These are phyloP conservation scores for Tricholauxania praeusta DNA, from an alignment of 2,888 invertebrate species.

Conservation along the genomic window DNA sequence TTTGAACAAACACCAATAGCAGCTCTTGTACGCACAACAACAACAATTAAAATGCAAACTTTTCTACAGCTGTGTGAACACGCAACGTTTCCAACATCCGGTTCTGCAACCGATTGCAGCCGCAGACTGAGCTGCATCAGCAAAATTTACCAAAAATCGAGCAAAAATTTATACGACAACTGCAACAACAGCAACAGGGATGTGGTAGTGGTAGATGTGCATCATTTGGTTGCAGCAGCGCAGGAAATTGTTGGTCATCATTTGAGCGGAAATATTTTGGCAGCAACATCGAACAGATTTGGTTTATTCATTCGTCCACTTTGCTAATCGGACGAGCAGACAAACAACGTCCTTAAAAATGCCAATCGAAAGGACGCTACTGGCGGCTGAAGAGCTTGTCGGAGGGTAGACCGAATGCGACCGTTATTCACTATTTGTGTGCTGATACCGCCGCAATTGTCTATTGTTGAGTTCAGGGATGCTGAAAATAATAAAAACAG, in stretches of 20 bases:
- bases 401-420: no score
- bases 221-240: background rate
- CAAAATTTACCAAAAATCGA: conserved; percentile 18
- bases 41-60: conserved; percentile 61
- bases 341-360: conserved; percentile 13
- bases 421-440: conserved; percentile 5
- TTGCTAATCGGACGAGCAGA: conserved; percentile 32
- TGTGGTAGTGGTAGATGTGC: background rate
- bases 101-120: conserved; percentile 29
- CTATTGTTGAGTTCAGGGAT: no score
- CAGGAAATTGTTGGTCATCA: conserved; percentile 20
- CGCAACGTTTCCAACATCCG: conserved; percentile 40
- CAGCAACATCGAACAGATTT: conserved; percentile 25
- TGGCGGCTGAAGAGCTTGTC: no score
- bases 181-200: conserved; percentile 1
- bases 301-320: conserved; percentile 6
- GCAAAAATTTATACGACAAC: background rate
- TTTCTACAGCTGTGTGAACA: conserved; percentile 39
- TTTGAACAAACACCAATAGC: conserved; percentile 38
- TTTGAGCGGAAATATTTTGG: conserved; percentile 38
- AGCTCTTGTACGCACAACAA: conserved; percentile 2
- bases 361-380: background rate
- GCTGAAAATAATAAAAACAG: no score
- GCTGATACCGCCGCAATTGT: background rate
- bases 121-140: conserved; percentile 18